Evolutionary conservation across 2,888 invertebrate genomes (phyloP).

Genomic region (Orchesella flavescens): DNA sequence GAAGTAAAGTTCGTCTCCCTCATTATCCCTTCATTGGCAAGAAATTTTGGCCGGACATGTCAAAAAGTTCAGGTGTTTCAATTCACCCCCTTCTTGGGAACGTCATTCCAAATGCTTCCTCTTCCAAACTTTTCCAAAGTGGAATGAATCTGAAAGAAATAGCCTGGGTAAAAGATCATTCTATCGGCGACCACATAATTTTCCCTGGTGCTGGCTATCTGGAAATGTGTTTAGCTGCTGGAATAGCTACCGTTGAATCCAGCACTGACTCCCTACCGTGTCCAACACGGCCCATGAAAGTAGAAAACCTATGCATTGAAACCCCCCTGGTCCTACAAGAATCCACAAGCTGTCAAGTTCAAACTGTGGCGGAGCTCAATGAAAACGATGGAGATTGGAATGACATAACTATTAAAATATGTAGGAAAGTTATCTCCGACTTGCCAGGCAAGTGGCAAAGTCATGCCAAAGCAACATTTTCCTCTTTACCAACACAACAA

Average conservation of each 20-base stretch:
- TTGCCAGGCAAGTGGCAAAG: constrained; percentile 13
- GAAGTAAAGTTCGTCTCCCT: constrained; percentile 52
- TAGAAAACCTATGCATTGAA: background rate
- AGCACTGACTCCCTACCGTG: constrained; percentile 2
- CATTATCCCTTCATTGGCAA: constrained; percentile 62
- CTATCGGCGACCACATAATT: constrained; percentile 55
- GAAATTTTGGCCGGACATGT: constrained; percentile 51
- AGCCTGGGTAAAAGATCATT: constrained; percentile 59
- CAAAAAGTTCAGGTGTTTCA: background rate
- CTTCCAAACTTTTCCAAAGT: constrained; percentile 50
- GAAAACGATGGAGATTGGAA: background rate
- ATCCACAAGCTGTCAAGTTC: constrained; percentile 30
- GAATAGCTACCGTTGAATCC: constrained; percentile 40
- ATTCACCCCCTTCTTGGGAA: background rate
- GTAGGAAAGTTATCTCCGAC: no score
- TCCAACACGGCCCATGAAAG: background rate
- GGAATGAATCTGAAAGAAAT: background rate
- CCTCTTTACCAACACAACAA: background rate
- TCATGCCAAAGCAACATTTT: constrained; percentile 10
- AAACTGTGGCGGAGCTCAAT: constrained; percentile 14
- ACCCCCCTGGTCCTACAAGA: constrained; percentile 39
- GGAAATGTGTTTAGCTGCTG: constrained; percentile 64
- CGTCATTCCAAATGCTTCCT: constrained; percentile 30
- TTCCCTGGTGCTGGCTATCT: constrained; percentile 62
- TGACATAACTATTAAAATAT: background rate